Conservation (phyloP, 1,140 invertebrate genomes). For the Heliothis virescens region DNA sequence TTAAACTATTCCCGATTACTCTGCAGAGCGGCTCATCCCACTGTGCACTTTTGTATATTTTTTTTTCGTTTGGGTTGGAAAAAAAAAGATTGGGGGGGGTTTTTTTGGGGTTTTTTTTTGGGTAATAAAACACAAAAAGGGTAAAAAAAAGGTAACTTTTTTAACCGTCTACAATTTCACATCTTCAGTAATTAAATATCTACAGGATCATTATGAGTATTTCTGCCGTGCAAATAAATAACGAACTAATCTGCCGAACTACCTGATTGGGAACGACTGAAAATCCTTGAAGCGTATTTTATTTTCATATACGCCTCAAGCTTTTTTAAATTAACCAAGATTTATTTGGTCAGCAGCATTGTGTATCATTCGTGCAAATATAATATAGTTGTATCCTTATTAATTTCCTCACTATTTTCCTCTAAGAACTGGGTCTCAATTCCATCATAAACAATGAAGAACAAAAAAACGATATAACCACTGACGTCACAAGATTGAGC, state of each 20-base stretch:
- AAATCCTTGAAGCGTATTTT: neutral
- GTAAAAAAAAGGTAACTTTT: neutral
- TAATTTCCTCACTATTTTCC: conserved; percentile 15
- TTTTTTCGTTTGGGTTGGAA: too few relatives aligned
- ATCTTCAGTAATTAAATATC: neutral
- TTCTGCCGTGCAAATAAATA: neutral
- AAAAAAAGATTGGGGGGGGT: too few relatives aligned
- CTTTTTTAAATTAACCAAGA: neutral
- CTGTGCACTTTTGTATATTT: too few relatives aligned
- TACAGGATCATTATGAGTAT: neutral
- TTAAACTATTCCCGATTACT: too few relatives aligned
- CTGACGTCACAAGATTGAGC: conserved; percentile 54
- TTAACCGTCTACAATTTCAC: neutral
- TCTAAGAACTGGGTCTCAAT: neutral
- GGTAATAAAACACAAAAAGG: too few relatives aligned
- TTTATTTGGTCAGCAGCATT: neutral
- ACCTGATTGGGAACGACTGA: neutral
- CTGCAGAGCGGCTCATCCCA: too few relatives aligned
- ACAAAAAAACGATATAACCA: conserved; percentile 35
- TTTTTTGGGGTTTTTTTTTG: too few relatives aligned
- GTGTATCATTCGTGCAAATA: neutral
- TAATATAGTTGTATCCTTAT: neutral
- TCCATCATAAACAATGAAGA: conserved; percentile 21
- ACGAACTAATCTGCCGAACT: conserved; percentile 5
- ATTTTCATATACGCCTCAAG: neutral